Percentiles rank a stretch among this genome's conserved stretches.
These are phyloP conservation scores for Anneissia japonica DNA, from an alignment of 35 echinoderm and acorn worm species.

Conservation along the genomic window DNA sequence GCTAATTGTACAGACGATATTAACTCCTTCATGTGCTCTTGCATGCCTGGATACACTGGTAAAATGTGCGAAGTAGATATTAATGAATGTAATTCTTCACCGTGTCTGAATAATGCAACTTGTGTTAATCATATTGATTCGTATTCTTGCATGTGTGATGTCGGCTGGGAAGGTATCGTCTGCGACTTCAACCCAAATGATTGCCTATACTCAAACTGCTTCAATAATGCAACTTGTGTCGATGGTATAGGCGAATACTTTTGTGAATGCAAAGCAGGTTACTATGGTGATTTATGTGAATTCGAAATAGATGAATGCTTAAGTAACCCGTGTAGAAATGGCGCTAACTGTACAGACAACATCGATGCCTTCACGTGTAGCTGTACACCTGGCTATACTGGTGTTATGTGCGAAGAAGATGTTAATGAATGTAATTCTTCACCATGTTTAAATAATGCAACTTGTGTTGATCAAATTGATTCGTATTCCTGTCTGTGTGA, in stretches of 20 bases:
- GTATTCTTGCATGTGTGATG: not conserved
- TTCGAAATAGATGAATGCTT: not conserved
- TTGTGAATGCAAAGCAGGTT: not conserved
- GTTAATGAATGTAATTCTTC: not conserved
- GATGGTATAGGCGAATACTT: not conserved
- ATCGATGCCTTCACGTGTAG: not conserved
- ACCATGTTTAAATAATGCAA: not conserved
- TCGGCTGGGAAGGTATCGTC: not conserved
- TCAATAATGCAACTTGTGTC: slow-evolving; percentile 2
- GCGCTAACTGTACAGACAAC: not conserved
- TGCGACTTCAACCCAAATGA: not conserved
- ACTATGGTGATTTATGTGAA: not conserved
- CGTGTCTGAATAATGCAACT: not conserved
- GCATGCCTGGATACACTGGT: slow-evolving; percentile 26
- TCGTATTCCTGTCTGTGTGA: slow-evolving; percentile 21
- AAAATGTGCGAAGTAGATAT: slow-evolving; percentile 28
- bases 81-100: slow-evolving; percentile 30
- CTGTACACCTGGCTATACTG: not conserved
- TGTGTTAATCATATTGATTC: not conserved
- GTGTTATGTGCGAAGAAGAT: not conserved
- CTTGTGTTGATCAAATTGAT: not conserved
- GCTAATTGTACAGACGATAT: slow-evolving; percentile 26
- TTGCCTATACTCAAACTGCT: not conserved
- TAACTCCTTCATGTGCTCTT: slow-evolving; percentile 1
- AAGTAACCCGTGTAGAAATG: not conserved